Evolutionary conservation across 2,113 vertebrate genomes (phyloP), one percentile per base, ranked within the genome.

Genomic region (Bos taurus): DNA sequence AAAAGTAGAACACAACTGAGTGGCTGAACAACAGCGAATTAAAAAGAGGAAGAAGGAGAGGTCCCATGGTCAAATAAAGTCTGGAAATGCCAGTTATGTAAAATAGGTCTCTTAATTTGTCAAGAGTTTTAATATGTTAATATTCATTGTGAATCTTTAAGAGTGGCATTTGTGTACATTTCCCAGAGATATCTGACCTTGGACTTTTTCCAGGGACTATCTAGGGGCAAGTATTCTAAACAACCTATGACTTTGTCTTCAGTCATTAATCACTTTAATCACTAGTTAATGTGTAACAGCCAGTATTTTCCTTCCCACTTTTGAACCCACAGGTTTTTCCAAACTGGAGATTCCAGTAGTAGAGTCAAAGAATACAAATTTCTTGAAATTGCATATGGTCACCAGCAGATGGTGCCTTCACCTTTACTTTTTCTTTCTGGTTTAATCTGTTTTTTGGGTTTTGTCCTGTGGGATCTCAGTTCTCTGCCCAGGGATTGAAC

Each of bases 381-480:
- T 62, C 71, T 36, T 88, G 33, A 25, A 59, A 94, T 78, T 91
- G 74, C 59, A 56, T 36, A 46, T 57, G 16, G 33, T 86, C 71
- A 88, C 93, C 95, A 96, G 67, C 17, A 97, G 88, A 78, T 88
- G 86, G 85, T 90, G 82, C 85, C 64, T 94, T 96, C 7, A 15
- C 10, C 36, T 30, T 56, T 88, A 46, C 46, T 60, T 88, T 54
- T 40, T 50, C 50, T 71, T 84, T 48, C n/a, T 43, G 13, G 15
- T 74, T 95, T 77, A 64, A 54, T 80, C 9, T 59, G 77, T 1
- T 46, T 48, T 33, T 19, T 11, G 77, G 77, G 0, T 77, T 77
- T 26, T 77, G 23, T 77, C 40, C 40, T 46, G 40, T 46, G 12
- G 25, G 40, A 46, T 77, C 25, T 46, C 23, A 26, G 40, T 77